Evolutionary conservation across 2,888 invertebrate genomes (phyloP), one percentile per base, ranked within the genome.

Genomic region (Drymonia ruficornis): DNA sequence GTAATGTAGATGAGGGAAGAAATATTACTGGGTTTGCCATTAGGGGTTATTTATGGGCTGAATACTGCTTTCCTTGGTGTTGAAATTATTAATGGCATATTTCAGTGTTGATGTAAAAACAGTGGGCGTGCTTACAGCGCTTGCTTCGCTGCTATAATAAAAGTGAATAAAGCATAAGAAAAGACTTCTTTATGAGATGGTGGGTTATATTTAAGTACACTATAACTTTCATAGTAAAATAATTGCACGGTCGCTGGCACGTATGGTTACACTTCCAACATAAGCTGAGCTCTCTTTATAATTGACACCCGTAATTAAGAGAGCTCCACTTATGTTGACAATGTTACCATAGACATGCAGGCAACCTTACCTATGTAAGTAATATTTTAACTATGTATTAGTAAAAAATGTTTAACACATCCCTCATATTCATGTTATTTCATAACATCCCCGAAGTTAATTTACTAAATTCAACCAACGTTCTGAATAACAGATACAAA

Each of bases 1-100:
- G 84, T 87, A 84, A 87, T 87, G 87, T 82, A 86, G 84, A 89
- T 84, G 84, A 85, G 77, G 77, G 77, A 81, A 86, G 84, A 86
- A 87, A 84, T 88, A 87, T 86, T 81, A 79, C 81, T 51, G 72
- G 66, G 74, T 79, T 77, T 76, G 81, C 85, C 83, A 87, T 87
- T 89, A 87, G 81, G 61, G 67, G 70, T 80, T 84, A 84, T 87
- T 87, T 87, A 87, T 80, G 79, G 68, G 63, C 65, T 57, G 75
- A 80, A 77, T 76, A 74, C 71, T 76, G 75, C 76, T 84, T 83
- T 76, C 73, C 75, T 78, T 68, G 63, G 65, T 80, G 86, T 81
- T 86, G 80, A 86, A 80, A 84, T 83, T 86, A 85, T 85, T 85
- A 82, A 86, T 83, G 83, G 74, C 59, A 70, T 62, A 72, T 72